Conservation (phyloP, 2,797 vertebrate genomes). For the Characodon lateralis region DNA sequence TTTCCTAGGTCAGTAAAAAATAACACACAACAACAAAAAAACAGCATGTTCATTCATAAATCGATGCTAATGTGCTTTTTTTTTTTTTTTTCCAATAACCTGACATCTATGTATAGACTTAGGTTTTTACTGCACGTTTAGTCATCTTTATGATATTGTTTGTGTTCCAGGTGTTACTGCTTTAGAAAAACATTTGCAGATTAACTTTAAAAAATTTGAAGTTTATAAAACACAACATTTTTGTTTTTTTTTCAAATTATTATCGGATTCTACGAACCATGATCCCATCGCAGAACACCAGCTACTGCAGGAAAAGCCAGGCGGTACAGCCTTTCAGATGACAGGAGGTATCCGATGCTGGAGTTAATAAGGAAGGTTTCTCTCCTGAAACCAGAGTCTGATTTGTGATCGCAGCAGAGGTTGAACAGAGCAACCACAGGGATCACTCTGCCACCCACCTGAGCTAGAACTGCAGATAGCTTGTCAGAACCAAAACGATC, state of each 20-base stretch:
- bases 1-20: slow-evolving; percentile 56
- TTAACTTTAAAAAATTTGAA: too few relatives aligned
- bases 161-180: too few relatives aligned
- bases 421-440: slow-evolving; percentile 79
- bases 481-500: slow-evolving; percentile 84
- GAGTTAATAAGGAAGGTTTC: slow-evolving; percentile 79
- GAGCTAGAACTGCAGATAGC: slow-evolving; percentile 79
- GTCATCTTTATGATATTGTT: not conserved
- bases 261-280: slow-evolving; percentile 64
- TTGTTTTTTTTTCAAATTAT: too few relatives aligned
- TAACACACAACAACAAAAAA: not conserved
- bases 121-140: not conserved
- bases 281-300: slow-evolving; percentile 79
- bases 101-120: not conserved
- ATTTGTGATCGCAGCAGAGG: slow-evolving; percentile 45
- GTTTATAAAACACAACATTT: too few relatives aligned
- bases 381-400: slow-evolving; percentile 9
- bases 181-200: not conserved
- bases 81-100: too few relatives aligned
- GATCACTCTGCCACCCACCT: slow-evolving; percentile 84
- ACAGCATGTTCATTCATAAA: not conserved
- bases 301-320: slow-evolving; percentile 80
- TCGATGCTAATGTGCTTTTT: too few relatives aligned
- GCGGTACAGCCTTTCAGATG: slow-evolving; percentile 74
- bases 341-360: slow-evolving; percentile 83